Evolutionary conservation across 1,140 invertebrate genomes (phyloP).

Genomic region (Scylla paramamosain): DNA sequence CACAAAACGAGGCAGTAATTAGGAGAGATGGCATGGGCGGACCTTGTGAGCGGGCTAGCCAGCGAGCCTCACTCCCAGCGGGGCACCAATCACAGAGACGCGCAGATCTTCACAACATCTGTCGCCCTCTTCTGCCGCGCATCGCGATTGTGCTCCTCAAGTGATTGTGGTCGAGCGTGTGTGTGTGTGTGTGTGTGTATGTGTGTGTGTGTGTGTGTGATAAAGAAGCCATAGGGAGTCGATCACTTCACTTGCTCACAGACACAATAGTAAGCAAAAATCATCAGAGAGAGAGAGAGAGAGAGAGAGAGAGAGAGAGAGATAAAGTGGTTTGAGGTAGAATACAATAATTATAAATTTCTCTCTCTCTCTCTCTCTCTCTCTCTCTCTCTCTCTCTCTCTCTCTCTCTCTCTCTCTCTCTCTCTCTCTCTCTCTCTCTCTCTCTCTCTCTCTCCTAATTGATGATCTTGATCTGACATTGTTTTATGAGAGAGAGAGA

Average conservation of each 20-base stretch:
- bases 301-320: conserved; percentile 20
- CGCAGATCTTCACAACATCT: conserved; percentile 32
- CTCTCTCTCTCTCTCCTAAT: too few species aligned
- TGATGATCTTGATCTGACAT: too few species aligned
- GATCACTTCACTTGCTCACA: too few species aligned
- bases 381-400: too few species aligned
- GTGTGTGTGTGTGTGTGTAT: background rate
- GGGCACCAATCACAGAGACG: conserved; percentile 40
- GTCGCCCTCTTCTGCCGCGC: background rate
- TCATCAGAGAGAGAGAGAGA: background rate
- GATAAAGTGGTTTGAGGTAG: background rate
- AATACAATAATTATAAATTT: too few species aligned
- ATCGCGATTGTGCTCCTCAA: conserved; percentile 29
- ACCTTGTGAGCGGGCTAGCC: background rate
- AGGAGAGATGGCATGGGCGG: background rate
- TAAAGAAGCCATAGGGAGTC: too few species aligned
- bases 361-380: too few species aligned
- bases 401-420: too few species aligned
- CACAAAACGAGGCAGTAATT: conserved; percentile 28
- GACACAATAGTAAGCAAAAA: too few species aligned
- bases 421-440: too few species aligned
- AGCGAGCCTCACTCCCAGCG: background rate
- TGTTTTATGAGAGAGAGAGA: too few species aligned
- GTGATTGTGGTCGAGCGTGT: conserved; percentile 26
- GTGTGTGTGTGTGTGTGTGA: background rate